phyloP scores from a whole-genome alignment of 2,797 vertebrate species.

The Limosa lapponica region DNA sequence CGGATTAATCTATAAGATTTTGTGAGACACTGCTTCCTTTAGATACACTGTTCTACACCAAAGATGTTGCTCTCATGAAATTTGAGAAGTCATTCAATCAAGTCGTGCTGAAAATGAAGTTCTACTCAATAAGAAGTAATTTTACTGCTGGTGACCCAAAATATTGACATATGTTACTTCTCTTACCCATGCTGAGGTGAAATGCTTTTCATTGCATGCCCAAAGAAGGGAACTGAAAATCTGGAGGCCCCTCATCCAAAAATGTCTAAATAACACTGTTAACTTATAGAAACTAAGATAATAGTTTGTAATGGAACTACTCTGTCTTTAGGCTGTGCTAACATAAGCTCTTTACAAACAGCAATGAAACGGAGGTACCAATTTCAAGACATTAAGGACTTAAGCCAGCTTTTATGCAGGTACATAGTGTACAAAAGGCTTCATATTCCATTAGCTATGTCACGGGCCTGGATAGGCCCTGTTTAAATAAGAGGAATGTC shows the following conservation, averaged over 20 bases:
- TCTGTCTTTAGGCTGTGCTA: not conserved
- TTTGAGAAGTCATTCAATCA: not conserved
- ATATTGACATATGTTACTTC: not conserved
- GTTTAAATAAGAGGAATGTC: not conserved
- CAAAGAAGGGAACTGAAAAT: not conserved
- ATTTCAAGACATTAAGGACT: not conserved
- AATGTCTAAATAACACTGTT: not conserved
- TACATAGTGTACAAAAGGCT: not conserved
- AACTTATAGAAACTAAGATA: not conserved
- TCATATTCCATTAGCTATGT: not conserved
- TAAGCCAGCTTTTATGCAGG: not conserved
- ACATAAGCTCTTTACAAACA: not conserved
- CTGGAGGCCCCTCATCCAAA: not conserved
- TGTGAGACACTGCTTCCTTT: not conserved
- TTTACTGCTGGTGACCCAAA: not conserved
- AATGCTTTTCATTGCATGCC: not conserved
- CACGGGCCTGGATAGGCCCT: not conserved
- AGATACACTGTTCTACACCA: not conserved
- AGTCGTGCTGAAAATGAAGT: not conserved
- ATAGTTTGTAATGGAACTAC: not conserved
- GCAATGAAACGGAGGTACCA: not conserved
- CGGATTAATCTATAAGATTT: not conserved
- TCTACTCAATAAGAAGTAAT: not conserved
- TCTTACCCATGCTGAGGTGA: not conserved
- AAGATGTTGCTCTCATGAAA: not conserved